These are phyloP conservation scores for Rhynchophorus ferrugineus DNA, from an alignment of 1,140 invertebrate genomes.

Conservation along the genomic window DNA sequence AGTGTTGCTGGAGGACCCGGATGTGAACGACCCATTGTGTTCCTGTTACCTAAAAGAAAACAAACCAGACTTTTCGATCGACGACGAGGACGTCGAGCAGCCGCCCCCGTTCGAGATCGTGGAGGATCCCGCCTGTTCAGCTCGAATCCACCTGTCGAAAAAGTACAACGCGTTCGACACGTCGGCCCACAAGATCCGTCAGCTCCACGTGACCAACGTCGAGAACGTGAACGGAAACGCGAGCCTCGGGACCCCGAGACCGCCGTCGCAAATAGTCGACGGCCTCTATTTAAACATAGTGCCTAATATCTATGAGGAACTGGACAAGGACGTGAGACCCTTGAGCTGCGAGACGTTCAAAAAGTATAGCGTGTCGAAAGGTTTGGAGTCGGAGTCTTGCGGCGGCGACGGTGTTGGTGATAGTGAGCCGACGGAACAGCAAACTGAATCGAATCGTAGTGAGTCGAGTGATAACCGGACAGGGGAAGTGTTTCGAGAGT, in stretches of 20 bases:
- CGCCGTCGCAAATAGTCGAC: slow-evolving; percentile 14
- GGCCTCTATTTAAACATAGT: slow-evolving; percentile 38
- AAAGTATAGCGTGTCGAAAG: slow-evolving; percentile 39
- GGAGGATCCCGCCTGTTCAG: slow-evolving; percentile 32
- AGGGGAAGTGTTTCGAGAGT: slow-evolving; percentile 59
- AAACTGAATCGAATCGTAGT: background rate
- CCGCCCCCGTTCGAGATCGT: slow-evolving; percentile 24
- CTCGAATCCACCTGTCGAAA: slow-evolving; percentile 27
- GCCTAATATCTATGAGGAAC: slow-evolving; percentile 37
- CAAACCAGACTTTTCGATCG: slow-evolving; percentile 25
- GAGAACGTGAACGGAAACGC: slow-evolving; percentile 37
- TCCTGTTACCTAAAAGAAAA: slow-evolving; percentile 29
- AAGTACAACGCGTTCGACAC: slow-evolving; percentile 30
- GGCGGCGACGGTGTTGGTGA: slow-evolving; percentile 14
- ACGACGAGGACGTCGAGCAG: slow-evolving; percentile 23
- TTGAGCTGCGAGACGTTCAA: slow-evolving; percentile 36
- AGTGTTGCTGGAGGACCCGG: slow-evolving; percentile 17
- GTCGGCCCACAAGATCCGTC: slow-evolving; percentile 19
- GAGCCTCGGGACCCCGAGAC: slow-evolving; percentile 20
- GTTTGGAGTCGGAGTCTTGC: too few species aligned
- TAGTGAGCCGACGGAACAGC: slow-evolving; percentile 4
- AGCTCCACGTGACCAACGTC: slow-evolving; percentile 26
- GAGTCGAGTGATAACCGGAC: slow-evolving; percentile 19
- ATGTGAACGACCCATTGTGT: slow-evolving; percentile 21
- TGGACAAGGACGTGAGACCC: slow-evolving; percentile 30